phyloP scores from a whole-genome alignment of 2,797 vertebrate genomes.

The Malurus splendens region DNA sequence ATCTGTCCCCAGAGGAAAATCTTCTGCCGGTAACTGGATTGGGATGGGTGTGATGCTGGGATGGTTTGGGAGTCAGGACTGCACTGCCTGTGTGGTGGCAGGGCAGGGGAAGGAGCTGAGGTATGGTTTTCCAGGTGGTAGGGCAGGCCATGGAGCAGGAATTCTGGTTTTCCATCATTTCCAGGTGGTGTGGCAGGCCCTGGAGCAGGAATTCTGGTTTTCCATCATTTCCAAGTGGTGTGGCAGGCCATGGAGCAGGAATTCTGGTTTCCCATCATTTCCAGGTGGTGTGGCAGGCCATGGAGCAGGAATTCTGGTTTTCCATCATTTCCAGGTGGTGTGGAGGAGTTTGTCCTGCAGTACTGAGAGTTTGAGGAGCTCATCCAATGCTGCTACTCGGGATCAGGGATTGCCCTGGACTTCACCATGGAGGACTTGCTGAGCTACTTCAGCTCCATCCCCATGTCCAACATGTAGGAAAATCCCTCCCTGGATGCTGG shows the following conservation, averaged over 20 bases:
- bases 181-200: constrained; percentile 42
- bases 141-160: constrained; percentile 37
- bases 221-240: constrained; percentile 15
- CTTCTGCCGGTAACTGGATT: constrained; percentile 14
- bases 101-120: not conserved
- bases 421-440: constrained; percentile 46
- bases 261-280: not conserved
- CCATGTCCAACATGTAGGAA: not conserved
- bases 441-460: constrained; percentile 49
- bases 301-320: constrained; percentile 1
- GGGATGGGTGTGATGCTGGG: not conserved
- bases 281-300: constrained; percentile 42
- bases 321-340: constrained; percentile 10
- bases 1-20: constrained; percentile 44
- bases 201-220: constrained; percentile 1
- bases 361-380: constrained; percentile 43
- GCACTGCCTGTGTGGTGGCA: rapidly evolving
- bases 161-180: not conserved
- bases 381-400: constrained; percentile 19
- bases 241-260: constrained; percentile 37
- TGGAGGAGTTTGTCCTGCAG: constrained; percentile 39
- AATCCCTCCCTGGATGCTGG: rapidly evolving
- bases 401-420: constrained; percentile 48
- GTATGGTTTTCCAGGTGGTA: constrained; percentile 20
- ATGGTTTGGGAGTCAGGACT: not conserved